Evolutionary conservation across 1,140 invertebrate genomes (phyloP).

Genomic region (Dreissena rostriformis): DNA sequence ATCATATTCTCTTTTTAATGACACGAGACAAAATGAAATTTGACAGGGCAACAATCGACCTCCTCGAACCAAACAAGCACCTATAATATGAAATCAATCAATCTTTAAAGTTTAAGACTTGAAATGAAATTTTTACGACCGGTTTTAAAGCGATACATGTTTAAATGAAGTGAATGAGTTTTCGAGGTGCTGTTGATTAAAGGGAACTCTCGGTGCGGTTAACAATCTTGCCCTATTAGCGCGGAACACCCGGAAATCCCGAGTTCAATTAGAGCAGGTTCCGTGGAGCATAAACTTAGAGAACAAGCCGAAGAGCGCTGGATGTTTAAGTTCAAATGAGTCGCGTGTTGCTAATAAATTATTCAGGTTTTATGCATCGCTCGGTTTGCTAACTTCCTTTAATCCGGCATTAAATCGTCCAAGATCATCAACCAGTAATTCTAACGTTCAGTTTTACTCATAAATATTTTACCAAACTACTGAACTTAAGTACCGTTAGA

Average conservation of each 20-base stretch:
- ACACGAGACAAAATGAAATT: too few species aligned
- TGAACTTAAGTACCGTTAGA: too few species aligned
- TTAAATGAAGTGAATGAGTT: not conserved
- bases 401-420: too few species aligned
- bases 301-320: too few species aligned
- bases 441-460: too few species aligned
- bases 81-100: not conserved
- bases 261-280: slow-evolving; percentile 4
- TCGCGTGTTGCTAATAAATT: not conserved
- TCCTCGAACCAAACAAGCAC: too few species aligned
- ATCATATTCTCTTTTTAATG: too few species aligned
- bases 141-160: not conserved
- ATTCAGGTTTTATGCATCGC: not conserved
- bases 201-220: not conserved
- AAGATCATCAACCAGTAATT: too few species aligned
- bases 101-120: not conserved
- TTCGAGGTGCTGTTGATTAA: not conserved
- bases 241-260: not conserved
- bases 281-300: not conserved
- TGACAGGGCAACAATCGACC: too few species aligned
- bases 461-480: too few species aligned
- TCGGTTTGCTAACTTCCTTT: too few species aligned
- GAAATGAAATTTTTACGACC: slow-evolving; percentile 1
- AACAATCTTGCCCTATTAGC: not conserved
- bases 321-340: not conserved